These are phyloP conservation scores for Anagrus nilaparvatae DNA, from an alignment of 1,140 invertebrate species.

Conservation along the genomic window DNA sequence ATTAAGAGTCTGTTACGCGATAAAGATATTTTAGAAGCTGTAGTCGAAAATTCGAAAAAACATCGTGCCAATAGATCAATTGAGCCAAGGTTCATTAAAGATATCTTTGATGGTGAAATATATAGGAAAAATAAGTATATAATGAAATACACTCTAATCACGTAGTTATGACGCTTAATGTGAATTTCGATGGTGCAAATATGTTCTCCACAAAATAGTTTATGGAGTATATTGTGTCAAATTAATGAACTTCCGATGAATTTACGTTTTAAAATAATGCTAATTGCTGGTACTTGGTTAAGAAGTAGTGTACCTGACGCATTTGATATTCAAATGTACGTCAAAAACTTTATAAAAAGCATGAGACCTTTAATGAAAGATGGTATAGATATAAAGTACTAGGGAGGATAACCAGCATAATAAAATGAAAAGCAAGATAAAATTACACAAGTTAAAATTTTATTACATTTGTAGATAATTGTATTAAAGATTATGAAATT, in stretches of 20 bases:
- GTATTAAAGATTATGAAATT: too few relatives aligned
- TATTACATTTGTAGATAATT: too few relatives aligned
- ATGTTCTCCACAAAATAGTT: constrained; percentile 17
- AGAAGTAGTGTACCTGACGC: constrained; percentile 12
- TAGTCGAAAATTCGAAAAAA: constrained; percentile 10
- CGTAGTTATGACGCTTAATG: constrained; percentile 16
- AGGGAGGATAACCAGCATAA: constrained; percentile 5
- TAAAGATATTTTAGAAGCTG: background rate
- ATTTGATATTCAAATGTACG: constrained; percentile 15
- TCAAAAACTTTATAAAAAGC: constrained; percentile 12
- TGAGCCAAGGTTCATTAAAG: constrained; percentile 9
- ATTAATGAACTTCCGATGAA: constrained; percentile 13
- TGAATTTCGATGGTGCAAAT: constrained; percentile 17
- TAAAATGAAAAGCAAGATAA: too few relatives aligned
- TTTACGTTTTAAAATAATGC: constrained; percentile 15
- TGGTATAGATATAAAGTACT: constrained; percentile 8
- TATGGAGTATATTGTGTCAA: too few relatives aligned
- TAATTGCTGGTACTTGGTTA: constrained; percentile 17
- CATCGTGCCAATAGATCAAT: background rate
- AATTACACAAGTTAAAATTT: too few relatives aligned
- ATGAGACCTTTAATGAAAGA: constrained; percentile 10
- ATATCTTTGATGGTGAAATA: constrained; percentile 12
- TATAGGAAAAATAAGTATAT: constrained; percentile 12
- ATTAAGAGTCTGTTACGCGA: constrained; percentile 10
- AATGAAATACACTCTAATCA: constrained; percentile 5